These are phyloP conservation scores for Stenodema calcarata DNA, from an alignment of 2,888 invertebrate species.

Conservation along the genomic window DNA sequence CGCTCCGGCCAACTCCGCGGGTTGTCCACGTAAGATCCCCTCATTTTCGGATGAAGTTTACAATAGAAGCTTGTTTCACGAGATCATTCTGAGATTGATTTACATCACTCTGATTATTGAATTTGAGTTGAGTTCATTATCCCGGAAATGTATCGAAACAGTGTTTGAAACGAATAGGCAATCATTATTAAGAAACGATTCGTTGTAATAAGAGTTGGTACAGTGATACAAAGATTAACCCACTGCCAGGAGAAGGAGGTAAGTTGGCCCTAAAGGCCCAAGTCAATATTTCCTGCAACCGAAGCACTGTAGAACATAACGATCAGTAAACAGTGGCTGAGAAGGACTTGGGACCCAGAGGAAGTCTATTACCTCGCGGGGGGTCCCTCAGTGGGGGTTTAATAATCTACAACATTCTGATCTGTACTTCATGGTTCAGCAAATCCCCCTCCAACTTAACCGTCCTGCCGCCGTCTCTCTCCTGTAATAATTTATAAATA, in stretches of 20 bases:
- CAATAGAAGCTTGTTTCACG: too few relatives aligned
- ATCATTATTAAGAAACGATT: not conserved
- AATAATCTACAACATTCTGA: conserved; percentile 11
- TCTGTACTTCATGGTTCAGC: conserved; percentile 5
- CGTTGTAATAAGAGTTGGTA: not conserved
- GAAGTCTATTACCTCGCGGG: not conserved
- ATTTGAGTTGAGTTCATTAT: too few relatives aligned
- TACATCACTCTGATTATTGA: too few relatives aligned
- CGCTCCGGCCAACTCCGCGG: too few relatives aligned
- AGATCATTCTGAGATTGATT: too few relatives aligned
- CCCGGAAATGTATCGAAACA: not conserved
- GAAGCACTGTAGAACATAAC: conserved; percentile 4
- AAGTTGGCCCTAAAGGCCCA: not conserved
- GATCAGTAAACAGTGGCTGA: conserved; percentile 14
- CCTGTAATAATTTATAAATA: not conserved
- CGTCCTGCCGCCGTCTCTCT: not conserved
- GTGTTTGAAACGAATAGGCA: not conserved
- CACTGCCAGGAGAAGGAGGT: not conserved
- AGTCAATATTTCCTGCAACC: not conserved
- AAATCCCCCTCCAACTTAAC: not conserved
- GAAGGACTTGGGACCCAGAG: not conserved
- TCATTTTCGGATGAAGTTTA: too few relatives aligned
- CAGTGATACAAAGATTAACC: not conserved
- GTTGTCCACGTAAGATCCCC: too few relatives aligned
- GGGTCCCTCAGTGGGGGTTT: conserved; percentile 14